Evolutionary conservation across 2,888 invertebrate genomes (phyloP).

Genomic region (Linyphia triangularis): DNA sequence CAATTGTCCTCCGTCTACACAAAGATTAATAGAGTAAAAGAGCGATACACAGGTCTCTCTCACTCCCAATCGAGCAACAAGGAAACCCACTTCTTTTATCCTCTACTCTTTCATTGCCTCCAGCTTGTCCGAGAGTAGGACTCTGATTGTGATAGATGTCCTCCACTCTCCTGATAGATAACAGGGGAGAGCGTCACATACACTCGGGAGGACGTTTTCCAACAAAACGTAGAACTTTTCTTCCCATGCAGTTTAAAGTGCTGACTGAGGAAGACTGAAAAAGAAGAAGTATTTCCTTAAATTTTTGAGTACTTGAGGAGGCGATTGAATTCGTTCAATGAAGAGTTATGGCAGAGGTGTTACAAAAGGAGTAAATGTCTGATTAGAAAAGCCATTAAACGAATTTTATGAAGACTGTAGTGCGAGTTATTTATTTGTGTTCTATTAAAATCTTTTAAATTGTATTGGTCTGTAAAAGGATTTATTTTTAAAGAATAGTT

Average conservation of each 20-base stretch:
- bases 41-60: neutral
- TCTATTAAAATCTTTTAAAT: neutral
- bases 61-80: slow-evolving; percentile 47
- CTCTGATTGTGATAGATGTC: slow-evolving; percentile 62
- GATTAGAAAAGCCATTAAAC: neutral
- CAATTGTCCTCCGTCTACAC: neutral
- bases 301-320: slow-evolving; percentile 23
- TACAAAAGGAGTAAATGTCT: neutral
- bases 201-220: slow-evolving; percentile 33
- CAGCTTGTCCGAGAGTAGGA: slow-evolving; percentile 17
- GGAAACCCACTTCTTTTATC: slow-evolving; percentile 50
- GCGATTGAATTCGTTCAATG: neutral
- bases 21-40: slow-evolving; percentile 41
- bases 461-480: neutral
- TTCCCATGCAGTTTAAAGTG: neutral
- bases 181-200: slow-evolving; percentile 40
- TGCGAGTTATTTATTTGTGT: neutral
- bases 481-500: too few species aligned
- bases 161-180: slow-evolving; percentile 25
- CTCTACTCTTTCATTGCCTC: neutral
- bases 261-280: neutral
- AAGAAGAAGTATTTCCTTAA: neutral
- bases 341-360: slow-evolving; percentile 16
- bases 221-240: neutral
- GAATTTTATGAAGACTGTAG: neutral